phyloP scores from a whole-genome alignment of 2,888 invertebrate genomes.

The Phoenoteleia sp. region DNA sequence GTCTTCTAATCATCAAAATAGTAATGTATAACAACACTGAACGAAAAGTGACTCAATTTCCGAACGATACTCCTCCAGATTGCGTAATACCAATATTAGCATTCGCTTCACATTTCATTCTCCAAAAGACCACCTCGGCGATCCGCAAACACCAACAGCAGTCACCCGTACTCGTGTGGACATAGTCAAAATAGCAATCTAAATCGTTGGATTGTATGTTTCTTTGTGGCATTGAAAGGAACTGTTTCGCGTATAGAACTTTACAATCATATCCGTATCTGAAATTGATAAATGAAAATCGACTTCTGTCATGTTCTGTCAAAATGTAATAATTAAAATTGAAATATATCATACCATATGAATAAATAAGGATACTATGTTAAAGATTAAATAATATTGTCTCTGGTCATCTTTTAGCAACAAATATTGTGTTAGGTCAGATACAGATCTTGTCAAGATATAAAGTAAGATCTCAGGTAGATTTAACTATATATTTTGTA shows the following conservation, averaged over 20 bases:
- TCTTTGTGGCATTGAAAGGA: not conserved
- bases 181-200: conserved; percentile 39
- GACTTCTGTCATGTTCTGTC: no score
- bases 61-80: conserved; percentile 43
- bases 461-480: no score
- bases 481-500: no score
- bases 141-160: conserved; percentile 48
- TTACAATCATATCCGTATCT: no score
- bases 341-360: no score
- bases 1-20: conserved; percentile 3
- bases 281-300: no score
- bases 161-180: conserved; percentile 4
- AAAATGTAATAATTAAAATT: no score
- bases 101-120: conserved; percentile 51
- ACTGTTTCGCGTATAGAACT: not conserved
- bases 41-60: conserved; percentile 43
- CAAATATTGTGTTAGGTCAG: no score
- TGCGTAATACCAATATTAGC: conserved; percentile 56
- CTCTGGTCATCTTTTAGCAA: no score
- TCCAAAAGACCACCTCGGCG: conserved; percentile 39
- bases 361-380: no score
- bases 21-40: not conserved
- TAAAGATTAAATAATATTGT: no score
- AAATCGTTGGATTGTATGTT: not conserved
- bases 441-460: no score